A percentile compares a stretch with the other conserved stretches of the same genome.
Evolutionary conservation across 2,113 vertebrate species (phyloP).

Genomic region (Capreolus pygargus): DNA sequence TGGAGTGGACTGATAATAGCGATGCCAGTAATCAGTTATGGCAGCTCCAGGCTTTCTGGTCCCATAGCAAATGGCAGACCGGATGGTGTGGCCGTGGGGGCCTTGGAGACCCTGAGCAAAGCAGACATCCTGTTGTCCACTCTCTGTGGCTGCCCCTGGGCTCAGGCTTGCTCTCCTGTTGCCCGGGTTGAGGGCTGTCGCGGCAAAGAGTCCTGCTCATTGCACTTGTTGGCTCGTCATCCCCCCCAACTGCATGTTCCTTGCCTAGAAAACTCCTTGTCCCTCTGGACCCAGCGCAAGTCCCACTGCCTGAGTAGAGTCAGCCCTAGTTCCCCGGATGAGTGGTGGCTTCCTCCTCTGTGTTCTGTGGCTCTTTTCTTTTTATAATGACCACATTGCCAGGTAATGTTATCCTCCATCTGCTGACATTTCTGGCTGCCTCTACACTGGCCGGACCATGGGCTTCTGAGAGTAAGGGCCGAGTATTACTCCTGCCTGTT

Average conservation of each 20-base stretch:
- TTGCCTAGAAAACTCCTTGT: not conserved
- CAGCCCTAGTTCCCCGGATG: not conserved
- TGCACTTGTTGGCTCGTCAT: rapidly evolving
- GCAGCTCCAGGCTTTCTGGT: not conserved
- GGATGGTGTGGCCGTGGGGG: not conserved
- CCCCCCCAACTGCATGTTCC: rapidly evolving
- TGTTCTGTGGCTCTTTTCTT: not conserved
- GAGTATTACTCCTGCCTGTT: not conserved
- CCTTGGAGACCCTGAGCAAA: not conserved
- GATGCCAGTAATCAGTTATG: not conserved
- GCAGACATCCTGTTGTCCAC: not conserved
- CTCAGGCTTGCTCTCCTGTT: not conserved
- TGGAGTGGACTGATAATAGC: not conserved
- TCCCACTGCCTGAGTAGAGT: not conserved
- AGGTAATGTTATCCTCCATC: not conserved
- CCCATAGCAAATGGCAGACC: not conserved
- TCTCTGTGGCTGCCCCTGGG: not conserved
- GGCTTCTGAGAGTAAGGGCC: not conserved
- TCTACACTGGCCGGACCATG: not conserved
- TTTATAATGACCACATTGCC: not conserved
- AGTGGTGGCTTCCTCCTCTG: not conserved
- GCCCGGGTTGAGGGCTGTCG: not conserved
- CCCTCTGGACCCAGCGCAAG: not conserved
- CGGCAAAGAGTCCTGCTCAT: not conserved
- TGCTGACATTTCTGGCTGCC: not conserved